Evolutionary conservation across 2,113 vertebrate species (phyloP).

Genomic region (Crotalus horridus): DNA sequence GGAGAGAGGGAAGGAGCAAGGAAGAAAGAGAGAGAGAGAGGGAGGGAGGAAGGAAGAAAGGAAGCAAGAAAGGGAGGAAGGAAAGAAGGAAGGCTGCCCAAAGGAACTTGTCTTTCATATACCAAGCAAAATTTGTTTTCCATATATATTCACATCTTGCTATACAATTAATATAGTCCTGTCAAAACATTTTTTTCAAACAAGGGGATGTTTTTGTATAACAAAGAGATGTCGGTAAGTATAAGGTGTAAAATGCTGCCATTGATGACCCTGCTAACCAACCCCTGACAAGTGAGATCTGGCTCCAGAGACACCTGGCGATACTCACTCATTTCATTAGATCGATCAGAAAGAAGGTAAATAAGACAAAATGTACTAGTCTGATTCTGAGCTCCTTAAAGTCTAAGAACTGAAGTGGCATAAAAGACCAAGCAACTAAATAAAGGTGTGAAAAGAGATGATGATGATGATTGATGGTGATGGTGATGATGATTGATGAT

Average conservation of each 20-base stretch:
- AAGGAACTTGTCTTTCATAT: background rate
- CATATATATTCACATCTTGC: background rate
- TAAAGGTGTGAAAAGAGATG: background rate
- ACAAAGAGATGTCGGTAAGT: background rate
- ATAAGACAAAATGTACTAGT: background rate
- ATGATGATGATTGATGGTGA: background rate
- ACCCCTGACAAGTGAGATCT: background rate
- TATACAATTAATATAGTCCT: background rate
- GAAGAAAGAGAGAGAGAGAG: background rate
- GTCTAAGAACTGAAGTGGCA: background rate
- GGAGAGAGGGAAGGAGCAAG: background rate
- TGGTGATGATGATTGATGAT: too few species aligned
- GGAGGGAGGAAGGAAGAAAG: rapidly evolving
- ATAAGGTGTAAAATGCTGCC: background rate
- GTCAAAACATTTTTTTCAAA: background rate
- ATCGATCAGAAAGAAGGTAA: background rate
- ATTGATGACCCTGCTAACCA: background rate
- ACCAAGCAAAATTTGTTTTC: background rate
- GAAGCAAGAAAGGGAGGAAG: rapidly evolving
- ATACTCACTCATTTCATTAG: background rate
- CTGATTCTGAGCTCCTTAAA: background rate
- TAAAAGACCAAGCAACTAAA: background rate
- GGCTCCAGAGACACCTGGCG: background rate
- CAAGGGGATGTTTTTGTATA: background rate
- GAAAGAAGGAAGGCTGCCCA: background rate